Evolutionary conservation across 1,140 invertebrate species (phyloP).

Genomic region (Eumaeus atala): DNA sequence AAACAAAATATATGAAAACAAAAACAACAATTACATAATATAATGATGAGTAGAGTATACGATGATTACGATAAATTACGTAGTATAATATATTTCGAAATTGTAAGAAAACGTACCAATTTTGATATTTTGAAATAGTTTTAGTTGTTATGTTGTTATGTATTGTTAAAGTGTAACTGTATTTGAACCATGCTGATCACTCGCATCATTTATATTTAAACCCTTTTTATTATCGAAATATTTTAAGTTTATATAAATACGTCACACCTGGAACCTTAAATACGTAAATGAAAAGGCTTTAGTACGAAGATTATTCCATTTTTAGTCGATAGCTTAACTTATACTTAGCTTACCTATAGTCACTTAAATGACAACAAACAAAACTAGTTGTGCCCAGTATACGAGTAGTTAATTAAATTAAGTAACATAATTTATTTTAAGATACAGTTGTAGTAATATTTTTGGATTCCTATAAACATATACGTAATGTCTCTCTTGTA

Average conservation of each 20-base stretch:
- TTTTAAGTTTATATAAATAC: conserved; percentile 19
- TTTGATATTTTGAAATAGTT: too few relatives aligned
- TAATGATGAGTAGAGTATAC: too few relatives aligned
- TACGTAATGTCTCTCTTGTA: conserved; percentile 67
- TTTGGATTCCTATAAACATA: conserved; percentile 74
- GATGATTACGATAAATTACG: too few relatives aligned
- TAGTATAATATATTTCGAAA: too few relatives aligned
- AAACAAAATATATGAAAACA: too few relatives aligned
- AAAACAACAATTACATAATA: too few relatives aligned
- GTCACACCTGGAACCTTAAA: conserved; percentile 51
- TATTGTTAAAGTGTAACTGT: too few relatives aligned
- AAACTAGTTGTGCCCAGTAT: conserved; percentile 74
- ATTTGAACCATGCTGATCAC: too few relatives aligned
- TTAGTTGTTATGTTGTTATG: too few relatives aligned
- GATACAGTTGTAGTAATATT: conserved; percentile 71
- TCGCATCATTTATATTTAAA: too few relatives aligned
- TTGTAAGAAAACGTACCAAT: too few relatives aligned
- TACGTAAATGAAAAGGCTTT: conserved; percentile 70
- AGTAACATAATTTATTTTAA: conserved; percentile 72
- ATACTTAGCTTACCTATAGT: conserved; percentile 71
- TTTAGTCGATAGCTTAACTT: conserved; percentile 72
- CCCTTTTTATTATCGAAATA: not conserved
- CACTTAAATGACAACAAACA: conserved; percentile 69
- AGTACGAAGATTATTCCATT: conserved; percentile 71
- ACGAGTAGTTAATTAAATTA: conserved; percentile 70